Percentiles rank a stretch among this genome's conserved stretches.
These are phyloP conservation scores for Cyanocitta stelleri DNA, from an alignment of 2,113 vertebrate genomes.

Conservation along the genomic window DNA sequence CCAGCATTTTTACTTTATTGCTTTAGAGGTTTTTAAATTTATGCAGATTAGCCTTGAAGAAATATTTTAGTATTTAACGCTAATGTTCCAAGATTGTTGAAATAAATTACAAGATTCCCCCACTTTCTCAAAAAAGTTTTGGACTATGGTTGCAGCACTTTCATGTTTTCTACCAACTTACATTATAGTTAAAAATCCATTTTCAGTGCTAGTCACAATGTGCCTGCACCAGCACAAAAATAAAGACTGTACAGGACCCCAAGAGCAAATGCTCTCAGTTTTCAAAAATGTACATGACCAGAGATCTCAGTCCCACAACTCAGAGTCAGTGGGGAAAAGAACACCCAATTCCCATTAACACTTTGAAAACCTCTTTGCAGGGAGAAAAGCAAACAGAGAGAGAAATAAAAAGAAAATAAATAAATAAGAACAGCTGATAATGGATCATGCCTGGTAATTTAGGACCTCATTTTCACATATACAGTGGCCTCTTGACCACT, in stretches of 20 bases:
- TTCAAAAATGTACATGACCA: not conserved
- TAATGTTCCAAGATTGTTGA: not conserved
- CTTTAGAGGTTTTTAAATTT: not conserved
- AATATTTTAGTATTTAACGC: not conserved
- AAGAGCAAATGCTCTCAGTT: not conserved
- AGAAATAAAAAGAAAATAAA: not conserved
- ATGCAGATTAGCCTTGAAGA: not conserved
- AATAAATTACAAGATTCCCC: not conserved
- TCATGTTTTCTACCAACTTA: not conserved
- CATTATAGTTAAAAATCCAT: not conserved
- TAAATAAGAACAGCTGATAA: not conserved
- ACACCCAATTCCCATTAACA: not conserved
- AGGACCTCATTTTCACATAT: not conserved
- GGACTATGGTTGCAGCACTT: not conserved
- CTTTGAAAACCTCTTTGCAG: not conserved
- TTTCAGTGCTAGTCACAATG: not conserved
- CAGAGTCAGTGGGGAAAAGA: not conserved
- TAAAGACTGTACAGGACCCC: not conserved
- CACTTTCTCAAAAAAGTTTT: not conserved
- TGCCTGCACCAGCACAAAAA: not conserved
- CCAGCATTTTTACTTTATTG: not conserved
- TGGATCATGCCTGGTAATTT: not conserved
- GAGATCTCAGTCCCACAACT: not conserved
- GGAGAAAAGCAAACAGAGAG: not conserved
- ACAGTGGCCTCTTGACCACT: not conserved